These are phyloP conservation scores for Cairina moschata DNA, from an alignment of 2,113 vertebrate species.

Conservation along the genomic window DNA sequence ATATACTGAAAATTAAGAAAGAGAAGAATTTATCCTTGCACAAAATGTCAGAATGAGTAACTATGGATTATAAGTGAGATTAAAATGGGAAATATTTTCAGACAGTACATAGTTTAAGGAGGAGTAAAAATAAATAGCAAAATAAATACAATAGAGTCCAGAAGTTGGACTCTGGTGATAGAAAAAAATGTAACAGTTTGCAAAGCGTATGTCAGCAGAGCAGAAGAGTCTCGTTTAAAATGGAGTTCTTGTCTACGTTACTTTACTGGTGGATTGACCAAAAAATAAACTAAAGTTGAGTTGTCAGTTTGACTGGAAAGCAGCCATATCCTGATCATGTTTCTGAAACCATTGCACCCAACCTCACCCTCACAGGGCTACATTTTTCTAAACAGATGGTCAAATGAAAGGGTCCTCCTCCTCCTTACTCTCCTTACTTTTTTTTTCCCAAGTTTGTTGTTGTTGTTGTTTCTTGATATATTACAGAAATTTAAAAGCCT, in stretches of 20 bases:
- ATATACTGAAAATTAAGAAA: neutral
- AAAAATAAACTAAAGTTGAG: neutral
- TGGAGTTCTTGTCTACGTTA: neutral
- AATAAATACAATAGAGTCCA: neutral
- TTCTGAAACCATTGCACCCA: neutral
- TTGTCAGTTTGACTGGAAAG: neutral
- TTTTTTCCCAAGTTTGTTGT: neutral
- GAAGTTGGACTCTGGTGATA: neutral
- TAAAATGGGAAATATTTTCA: neutral
- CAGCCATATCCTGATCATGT: neutral
- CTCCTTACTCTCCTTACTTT: neutral
- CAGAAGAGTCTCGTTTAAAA: neutral
- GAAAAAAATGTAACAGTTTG: neutral
- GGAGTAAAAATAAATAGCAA: neutral
- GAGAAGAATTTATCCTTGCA: neutral
- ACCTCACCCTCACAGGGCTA: neutral
- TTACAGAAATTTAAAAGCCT: neutral
- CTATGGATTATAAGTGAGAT: neutral
- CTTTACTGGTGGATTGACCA: neutral
- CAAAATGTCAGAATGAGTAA: neutral
- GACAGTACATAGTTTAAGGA: neutral
- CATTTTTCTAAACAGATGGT: neutral
- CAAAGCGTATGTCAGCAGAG: rapidly evolving
- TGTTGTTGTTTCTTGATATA: neutral
- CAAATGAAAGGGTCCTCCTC: neutral